These are phyloP conservation scores for Cryptotis parvus DNA, from an alignment of 2,113 vertebrate genomes.

Conservation along the genomic window DNA sequence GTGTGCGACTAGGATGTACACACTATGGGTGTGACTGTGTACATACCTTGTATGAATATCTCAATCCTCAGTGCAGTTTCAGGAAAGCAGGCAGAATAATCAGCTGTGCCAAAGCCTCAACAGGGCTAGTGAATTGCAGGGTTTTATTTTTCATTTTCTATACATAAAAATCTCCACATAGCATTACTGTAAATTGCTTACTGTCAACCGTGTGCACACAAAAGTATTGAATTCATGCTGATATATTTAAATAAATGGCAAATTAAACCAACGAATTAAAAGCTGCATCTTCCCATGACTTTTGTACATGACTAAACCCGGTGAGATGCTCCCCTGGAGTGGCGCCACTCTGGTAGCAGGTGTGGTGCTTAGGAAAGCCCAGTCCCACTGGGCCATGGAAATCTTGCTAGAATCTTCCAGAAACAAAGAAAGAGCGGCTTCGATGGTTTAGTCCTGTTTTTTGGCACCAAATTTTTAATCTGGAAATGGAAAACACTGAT, in stretches of 20 bases:
- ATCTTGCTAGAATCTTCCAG: conserved; percentile 12
- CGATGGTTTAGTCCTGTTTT: conserved; percentile 25
- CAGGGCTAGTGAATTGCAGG: conserved; percentile 48
- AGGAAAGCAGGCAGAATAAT: conserved; percentile 53
- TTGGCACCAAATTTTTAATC: conserved; percentile 18
- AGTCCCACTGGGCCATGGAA: background rate
- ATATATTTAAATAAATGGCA: conserved; percentile 54
- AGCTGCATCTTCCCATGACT: conserved; percentile 44
- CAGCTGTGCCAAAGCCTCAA: conserved; percentile 48
- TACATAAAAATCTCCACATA: conserved; percentile 61
- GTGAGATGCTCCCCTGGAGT: background rate
- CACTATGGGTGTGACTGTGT: conserved; percentile 78
- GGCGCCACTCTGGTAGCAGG: background rate
- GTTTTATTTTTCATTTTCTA: conserved; percentile 57
- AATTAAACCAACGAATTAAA: conserved; percentile 42
- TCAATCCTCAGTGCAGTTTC: conserved; percentile 62
- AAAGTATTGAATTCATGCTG: conserved; percentile 55
- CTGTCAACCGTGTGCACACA: background rate
- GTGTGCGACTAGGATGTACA: conserved; percentile 72
- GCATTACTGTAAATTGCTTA: conserved; percentile 63
- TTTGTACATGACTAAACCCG: background rate
- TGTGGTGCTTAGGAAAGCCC: background rate
- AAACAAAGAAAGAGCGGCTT: background rate
- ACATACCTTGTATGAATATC: conserved; percentile 81
- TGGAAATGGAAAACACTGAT: background rate